phyloP scores from a whole-genome alignment of 2,113 vertebrate species.

The Xiphophorus maculatus region DNA sequence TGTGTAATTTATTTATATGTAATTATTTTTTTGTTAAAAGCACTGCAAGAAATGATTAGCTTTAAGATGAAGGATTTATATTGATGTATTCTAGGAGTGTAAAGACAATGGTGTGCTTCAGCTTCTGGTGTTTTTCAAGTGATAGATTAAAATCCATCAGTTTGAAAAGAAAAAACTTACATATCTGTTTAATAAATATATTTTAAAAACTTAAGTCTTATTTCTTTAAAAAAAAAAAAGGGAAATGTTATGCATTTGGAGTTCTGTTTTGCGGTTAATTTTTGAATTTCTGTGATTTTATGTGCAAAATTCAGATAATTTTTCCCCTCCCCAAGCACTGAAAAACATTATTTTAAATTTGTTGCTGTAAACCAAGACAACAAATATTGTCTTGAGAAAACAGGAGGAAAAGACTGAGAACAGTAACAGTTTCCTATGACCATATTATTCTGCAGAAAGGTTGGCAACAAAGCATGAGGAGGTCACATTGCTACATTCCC shows the following conservation, averaged over 20 bases:
- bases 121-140: background rate
- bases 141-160: background rate
- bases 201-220: too few relatives aligned
- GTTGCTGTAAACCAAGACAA: background rate
- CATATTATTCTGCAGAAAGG: background rate
- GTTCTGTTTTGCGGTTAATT: background rate
- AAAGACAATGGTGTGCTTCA: background rate
- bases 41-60: too few relatives aligned
- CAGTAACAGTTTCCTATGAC: background rate
- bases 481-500: conserved; percentile 4
- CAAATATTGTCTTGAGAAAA: background rate
- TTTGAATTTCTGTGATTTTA: background rate
- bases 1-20: background rate
- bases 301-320: too few relatives aligned
- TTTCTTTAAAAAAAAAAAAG: background rate
- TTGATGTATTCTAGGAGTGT: background rate
- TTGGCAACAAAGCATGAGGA: conserved; percentile 7
- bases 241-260: background rate
- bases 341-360: background rate
- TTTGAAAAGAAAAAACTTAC: background rate
- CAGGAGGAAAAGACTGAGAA: background rate
- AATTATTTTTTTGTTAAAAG: background rate
- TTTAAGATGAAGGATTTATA: background rate
- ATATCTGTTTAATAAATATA: too few relatives aligned
- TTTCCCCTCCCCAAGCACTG: background rate